Evolutionary conservation across 2,888 invertebrate genomes (phyloP), one percentile per base, ranked within the genome.

Genomic region (Ethmia dodecea): DNA sequence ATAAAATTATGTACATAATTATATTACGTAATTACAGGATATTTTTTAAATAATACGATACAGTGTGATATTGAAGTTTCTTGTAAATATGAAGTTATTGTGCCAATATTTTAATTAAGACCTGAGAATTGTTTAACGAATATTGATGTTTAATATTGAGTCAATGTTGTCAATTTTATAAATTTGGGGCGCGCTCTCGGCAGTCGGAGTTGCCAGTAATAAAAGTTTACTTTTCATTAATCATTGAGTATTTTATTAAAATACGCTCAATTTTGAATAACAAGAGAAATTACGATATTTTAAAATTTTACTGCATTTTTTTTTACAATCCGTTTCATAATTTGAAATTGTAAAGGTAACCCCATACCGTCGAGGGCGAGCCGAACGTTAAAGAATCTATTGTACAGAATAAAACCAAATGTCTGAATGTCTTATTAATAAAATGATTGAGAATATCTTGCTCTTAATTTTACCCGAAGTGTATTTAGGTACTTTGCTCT

Each of bases 401-500:
- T 78, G 76, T 76, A 77, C 61, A 76, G 60, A 69, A 68, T 69
- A 64, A 70, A 70, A 55, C 55, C 60, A 62, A 68, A 58, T 68
- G 67, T 79, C 78, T 79, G 58, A 72, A 71, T 78, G 79, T 78
- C 66, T 54, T 54, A 61, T 52, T 50, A 56, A 52, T 55, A 53
- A 45, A 55, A 18, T 9, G n/a, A 20, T n/a, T 20, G 20, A 20
- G 20, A 20, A 20, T 8, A 20, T 20, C n/a, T n/a, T n/a, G n/a
- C n/a, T n/a, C n/a, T n/a, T n/a, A n/a, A n/a, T n/a, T n/a, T n/a
- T n/a, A n/a, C n/a, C n/a, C n/a, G n/a, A n/a, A n/a, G n/a, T n/a
- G n/a, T n/a, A n/a, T n/a, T n/a, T n/a, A n/a, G n/a, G n/a, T n/a
- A n/a, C n/a, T n/a, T n/a, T n/a, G n/a, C n/a, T n/a, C n/a, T n/a